Evolutionary conservation across 92 coral and sea anemone genomes (phyloP), one percentile per base, ranked within the genome.

Genomic region (Hydrozoanthus gracilis): DNA sequence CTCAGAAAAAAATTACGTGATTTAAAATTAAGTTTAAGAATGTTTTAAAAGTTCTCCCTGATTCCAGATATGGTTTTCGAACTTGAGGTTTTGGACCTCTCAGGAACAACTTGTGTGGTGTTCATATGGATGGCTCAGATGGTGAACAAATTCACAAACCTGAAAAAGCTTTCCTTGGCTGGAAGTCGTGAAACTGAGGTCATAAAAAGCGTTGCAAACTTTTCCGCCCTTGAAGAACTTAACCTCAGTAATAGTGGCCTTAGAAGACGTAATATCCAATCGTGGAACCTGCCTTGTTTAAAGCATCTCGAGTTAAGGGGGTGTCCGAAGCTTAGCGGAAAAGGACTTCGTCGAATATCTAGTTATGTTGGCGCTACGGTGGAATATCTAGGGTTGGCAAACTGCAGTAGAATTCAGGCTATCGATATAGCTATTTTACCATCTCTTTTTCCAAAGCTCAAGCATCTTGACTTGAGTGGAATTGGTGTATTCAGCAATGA

Each of bases 321-420:
- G 2, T 78, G 83, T 44, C 9, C 10, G 3, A 58, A 78, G 51
- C 16, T 78, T 16, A 71, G 60, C 10, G 50, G 71, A 78, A 56
- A 39, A 78, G 55, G 71, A 44, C 39, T 78, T 60, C 50, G 5
- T 12, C 17, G 39, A 18, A 8, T 79, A 58, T 44, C 84, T 45
- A 61, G 15, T 6, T 15, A 10, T 46, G 71, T 79, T 79, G 84
- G 84, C 8, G 20, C 14, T 46, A 60, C 84, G n/a, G 14, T 79
- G 55, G 71, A 79, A n/a, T 61, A 79, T 45, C 49, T 79, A 45
- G 84, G 84, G 15, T 79, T 79, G 71, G 58, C 84, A 61, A 79
- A 79, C 71, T 79, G 84, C 0, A 39, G 71, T 6, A 79, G 84
- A 79, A 49, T 79, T 46, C n/a, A 35, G 12, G 52, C 44, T 45